phyloP scores from a whole-genome alignment of 2,113 vertebrate species.

The Misgurnus mizolepis region DNA sequence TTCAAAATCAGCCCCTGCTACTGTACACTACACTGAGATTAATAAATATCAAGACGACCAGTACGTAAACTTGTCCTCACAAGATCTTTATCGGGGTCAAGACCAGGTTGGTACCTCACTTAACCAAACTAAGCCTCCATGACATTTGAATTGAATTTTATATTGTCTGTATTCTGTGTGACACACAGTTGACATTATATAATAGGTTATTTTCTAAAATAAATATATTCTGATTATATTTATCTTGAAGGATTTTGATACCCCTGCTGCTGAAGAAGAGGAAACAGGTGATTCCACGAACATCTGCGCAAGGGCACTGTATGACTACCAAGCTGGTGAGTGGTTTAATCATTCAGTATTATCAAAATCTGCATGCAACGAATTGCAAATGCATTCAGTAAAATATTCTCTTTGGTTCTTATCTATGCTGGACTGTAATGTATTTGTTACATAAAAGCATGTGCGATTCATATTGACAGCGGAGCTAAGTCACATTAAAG shows the following conservation, averaged over 20 bases:
- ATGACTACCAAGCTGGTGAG: conserved; percentile 93
- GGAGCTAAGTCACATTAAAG: background rate
- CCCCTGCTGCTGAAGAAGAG: conserved; percentile 46
- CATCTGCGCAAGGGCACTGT: conserved; percentile 83
- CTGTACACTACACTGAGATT: background rate
- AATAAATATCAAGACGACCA: background rate
- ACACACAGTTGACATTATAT: background rate
- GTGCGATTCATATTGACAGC: background rate
- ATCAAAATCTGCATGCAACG: background rate
- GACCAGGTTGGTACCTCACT: background rate
- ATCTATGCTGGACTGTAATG: background rate
- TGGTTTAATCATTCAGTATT: background rate
- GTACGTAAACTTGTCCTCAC: background rate
- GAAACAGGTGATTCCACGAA: conserved; percentile 49
- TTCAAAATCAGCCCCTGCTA: background rate
- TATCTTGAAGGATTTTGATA: background rate
- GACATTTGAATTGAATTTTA: background rate
- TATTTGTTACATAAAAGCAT: background rate
- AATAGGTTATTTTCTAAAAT: background rate
- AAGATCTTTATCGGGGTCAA: background rate
- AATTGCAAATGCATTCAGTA: background rate
- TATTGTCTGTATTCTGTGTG: background rate
- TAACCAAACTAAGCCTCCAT: background rate
- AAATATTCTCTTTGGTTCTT: no score
- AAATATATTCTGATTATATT: background rate